Evolutionary conservation across 1,140 invertebrate genomes (phyloP), one percentile per base, ranked within the genome.

Genomic region (Caenorhabditis latens): DNA sequence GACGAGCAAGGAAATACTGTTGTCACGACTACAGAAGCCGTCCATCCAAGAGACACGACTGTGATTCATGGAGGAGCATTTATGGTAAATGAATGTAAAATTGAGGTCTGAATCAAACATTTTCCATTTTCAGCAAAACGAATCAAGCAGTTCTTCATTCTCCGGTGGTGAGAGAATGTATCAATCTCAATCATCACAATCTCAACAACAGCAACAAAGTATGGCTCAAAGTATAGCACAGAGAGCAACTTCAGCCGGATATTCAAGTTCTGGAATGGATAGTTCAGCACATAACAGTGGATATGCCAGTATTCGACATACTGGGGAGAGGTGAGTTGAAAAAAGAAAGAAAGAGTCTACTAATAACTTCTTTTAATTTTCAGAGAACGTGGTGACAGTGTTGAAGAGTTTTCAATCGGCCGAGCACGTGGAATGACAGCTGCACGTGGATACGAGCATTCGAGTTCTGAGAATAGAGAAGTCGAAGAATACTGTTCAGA

Each of bases 321-420:
- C 63, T 42, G 63, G 79, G 53, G 67, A 88, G 14, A 32, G 85
- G 43, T 71, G 14, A 63, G 75, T 11, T 11, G 32, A 32, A 32
- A 2, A 48, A 19, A 14, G 16, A 75, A 9, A 21, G 16, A 87
- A 83, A 32, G n/a, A 46, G 9, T 2, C n/a, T n/a, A 75, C 11
- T 24, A 4, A 40, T 7, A 43, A 16, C 0, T 19, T 13, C 11
- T 24, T 63, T 32, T 48, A 11, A 8, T 19, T 88, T 75, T 90
- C 87, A 85, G 90, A 84, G 91, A 92, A 58, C 89, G 92, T 24
- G 91, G 90, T n/a, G 91, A 93, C 71, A 92, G 90, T 83, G 87
- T 93, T 46, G 92, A 90, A 13, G 91, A 92, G 85, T 92, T 92
- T 86, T 90, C 91, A 7, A 92, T 91, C 83, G 92, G 83, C 32